Evolutionary conservation across 2,888 invertebrate genomes (phyloP).

Genomic region (Cancer borealis): DNA sequence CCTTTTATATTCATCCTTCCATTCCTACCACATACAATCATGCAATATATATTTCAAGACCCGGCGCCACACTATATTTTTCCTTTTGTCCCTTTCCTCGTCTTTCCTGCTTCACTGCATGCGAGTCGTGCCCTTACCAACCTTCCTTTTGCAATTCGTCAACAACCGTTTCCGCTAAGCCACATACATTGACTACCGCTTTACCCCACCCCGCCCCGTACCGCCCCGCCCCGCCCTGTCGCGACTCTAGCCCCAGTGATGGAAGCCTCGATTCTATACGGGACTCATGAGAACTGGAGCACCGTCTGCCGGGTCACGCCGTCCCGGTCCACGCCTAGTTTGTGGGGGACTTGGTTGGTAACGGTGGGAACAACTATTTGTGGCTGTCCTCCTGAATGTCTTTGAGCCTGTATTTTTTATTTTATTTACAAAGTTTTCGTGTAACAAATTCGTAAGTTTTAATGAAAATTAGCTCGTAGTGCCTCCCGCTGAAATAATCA

Average conservation of each 20-base stretch:
- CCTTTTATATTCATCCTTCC: not conserved
- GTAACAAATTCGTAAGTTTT: too few species aligned
- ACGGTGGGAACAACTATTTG: not conserved
- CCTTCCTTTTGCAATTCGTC: constrained; percentile 1
- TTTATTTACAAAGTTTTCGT: not conserved
- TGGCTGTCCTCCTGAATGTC: not conserved
- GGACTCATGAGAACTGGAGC: constrained; percentile 18
- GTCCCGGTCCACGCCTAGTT: not conserved
- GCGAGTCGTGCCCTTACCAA: not conserved
- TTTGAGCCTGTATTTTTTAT: not conserved
- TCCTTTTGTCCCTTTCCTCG: not conserved
- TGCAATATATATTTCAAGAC: not conserved
- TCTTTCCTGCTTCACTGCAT: not conserved
- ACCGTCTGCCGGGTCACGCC: constrained; percentile 17
- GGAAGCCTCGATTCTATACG: constrained; percentile 27
- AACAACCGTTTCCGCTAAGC: not conserved
- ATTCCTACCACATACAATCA: not conserved
- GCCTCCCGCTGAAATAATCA: too few species aligned
- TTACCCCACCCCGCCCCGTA: not conserved
- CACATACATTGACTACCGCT: not conserved
- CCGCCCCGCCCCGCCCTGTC: not conserved
- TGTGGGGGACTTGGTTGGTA: not conserved
- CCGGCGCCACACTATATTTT: not conserved
- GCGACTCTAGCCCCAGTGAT: constrained; percentile 3
- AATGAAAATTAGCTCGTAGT: too few species aligned